Evolutionary conservation across 2,113 vertebrate species (phyloP), one percentile per base, ranked within the genome.

Genomic region (Hypanus sabinus): DNA sequence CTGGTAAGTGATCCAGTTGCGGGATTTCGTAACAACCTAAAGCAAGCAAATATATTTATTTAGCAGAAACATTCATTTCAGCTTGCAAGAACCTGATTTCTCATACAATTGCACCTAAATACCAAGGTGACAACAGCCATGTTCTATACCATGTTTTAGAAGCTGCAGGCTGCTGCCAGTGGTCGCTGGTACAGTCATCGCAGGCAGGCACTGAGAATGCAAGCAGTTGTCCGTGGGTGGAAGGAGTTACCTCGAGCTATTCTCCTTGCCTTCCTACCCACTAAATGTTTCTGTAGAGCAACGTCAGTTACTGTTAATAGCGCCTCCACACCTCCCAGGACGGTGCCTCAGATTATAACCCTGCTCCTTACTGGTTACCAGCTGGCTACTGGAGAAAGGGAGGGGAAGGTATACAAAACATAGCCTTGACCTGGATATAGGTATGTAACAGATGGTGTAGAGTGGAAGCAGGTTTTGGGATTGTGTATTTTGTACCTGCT

Each of bases 401-500:
- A 46, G 79, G 33, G 33, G 36, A 14, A 80, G 36, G 3, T 80
- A 27, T 83, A 46, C 55, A 46, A 11, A 83, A 9, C 55, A 46
- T 24, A 55, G 38, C 55, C 22, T 30, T 60, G 4, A 60, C 57
- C 30, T 87, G 83, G 83, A 30, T 87, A 12, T 24, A 30, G 5
- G 16, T 87, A 36, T 81, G 79, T 80, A 80, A 33, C 77, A 81
- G 36, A 22, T 38, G 79, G 79, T 36, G 38, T 22, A 33, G 20
- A 36, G 8, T 81, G 79, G 27, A 87, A 87, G 10, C 55, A 87
- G 83, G 10, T 62, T 87, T 87, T 27, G 46, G 33, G 60, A 73
- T 77, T 85, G 68, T 94, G 30, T 79, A 22, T 76, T 93, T 70
- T 9, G 33, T 93, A 30, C 91, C 36, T 91, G 24, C 81, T 85